Conservation (phyloP, 2,888 invertebrate species). For the Drosophila bunnanda region DNA sequence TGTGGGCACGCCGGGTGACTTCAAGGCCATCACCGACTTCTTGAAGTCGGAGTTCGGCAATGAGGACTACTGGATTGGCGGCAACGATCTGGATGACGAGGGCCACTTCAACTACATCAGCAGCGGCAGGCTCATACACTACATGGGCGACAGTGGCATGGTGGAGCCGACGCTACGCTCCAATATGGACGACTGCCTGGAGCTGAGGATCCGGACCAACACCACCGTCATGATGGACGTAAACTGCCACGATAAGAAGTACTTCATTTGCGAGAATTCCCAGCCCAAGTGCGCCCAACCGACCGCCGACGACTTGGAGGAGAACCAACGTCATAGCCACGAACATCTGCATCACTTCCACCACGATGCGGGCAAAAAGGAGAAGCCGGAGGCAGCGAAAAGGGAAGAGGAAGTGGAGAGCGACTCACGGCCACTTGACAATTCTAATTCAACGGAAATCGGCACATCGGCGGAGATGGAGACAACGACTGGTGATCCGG, state of each 20-base stretch:
- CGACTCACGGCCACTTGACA: conserved; percentile 66
- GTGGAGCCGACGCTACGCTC: conserved; percentile 57
- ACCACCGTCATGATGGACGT: conserved; percentile 55
- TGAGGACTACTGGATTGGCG: conserved; percentile 70
- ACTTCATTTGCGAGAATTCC: conserved; percentile 53
- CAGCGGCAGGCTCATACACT: conserved; percentile 49
- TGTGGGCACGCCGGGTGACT: conserved; percentile 47
- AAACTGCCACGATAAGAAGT: conserved; percentile 61
- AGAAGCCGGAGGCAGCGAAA: background rate
- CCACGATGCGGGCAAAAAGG: conserved; percentile 50
- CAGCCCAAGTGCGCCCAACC: conserved; percentile 47
- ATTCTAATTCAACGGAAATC: conserved; percentile 57
- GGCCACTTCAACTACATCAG: conserved; percentile 63
- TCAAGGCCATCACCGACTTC: conserved; percentile 36
- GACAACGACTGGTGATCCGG: background rate
- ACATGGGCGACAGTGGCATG: conserved; percentile 29
- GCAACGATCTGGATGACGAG: conserved; percentile 63
- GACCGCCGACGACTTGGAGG: background rate
- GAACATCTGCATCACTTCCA: conserved; percentile 75
- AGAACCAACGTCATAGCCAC: conserved; percentile 60
- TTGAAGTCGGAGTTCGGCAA: conserved; percentile 40
- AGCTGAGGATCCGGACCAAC: conserved; percentile 56
- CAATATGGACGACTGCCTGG: conserved; percentile 67
- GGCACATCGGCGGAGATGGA: conserved; percentile 20
- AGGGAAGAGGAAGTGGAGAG: conserved; percentile 44